A percentile compares a stretch with the other conserved stretches of the same genome.
Conservation (phyloP, 2,797 vertebrate species). For the Paedocypris micromegethes region DNA sequence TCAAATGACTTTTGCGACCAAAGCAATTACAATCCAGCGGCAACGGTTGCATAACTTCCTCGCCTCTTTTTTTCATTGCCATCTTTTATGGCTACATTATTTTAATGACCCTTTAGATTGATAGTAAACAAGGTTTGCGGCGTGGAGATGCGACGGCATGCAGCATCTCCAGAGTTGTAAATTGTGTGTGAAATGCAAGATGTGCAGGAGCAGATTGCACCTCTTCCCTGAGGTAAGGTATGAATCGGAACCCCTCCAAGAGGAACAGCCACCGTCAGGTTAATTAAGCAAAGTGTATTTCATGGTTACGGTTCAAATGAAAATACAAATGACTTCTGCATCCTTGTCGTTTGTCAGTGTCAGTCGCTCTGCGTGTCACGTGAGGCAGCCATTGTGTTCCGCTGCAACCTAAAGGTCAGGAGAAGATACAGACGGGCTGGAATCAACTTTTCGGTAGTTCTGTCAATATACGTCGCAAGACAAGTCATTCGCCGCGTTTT, state of each 20-base stretch:
- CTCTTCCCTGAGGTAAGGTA: constrained; percentile 38
- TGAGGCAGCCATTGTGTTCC: constrained; percentile 48
- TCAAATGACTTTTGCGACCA: not conserved
- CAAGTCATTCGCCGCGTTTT: too few species aligned
- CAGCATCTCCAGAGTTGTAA: constrained; percentile 29
- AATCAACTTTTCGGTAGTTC: too few species aligned
- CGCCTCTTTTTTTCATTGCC: too few species aligned
- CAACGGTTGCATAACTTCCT: constrained; percentile 28
- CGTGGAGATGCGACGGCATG: constrained; percentile 20
- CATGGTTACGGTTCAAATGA: constrained; percentile 37
- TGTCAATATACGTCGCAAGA: too few species aligned
- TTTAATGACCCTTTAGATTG: constrained; percentile 33
- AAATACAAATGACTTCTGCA: constrained; percentile 61
- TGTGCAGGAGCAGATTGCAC: constrained; percentile 16
- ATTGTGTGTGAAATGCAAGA: constrained; percentile 44
- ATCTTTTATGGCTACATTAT: constrained; percentile 22
- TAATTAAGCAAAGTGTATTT: constrained; percentile 61
- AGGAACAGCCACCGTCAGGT: constrained; percentile 58
- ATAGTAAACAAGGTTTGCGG: constrained; percentile 29
- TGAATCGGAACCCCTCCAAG: constrained; percentile 51
- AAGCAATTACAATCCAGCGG: not conserved
- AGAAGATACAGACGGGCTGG: constrained; percentile 39
- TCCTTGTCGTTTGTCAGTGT: constrained; percentile 60
- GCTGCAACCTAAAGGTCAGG: constrained; percentile 57
- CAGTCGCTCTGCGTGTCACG: constrained; percentile 43